phyloP scores from a whole-genome alignment of 2,113 vertebrate species.

The Sula dactylatra region DNA sequence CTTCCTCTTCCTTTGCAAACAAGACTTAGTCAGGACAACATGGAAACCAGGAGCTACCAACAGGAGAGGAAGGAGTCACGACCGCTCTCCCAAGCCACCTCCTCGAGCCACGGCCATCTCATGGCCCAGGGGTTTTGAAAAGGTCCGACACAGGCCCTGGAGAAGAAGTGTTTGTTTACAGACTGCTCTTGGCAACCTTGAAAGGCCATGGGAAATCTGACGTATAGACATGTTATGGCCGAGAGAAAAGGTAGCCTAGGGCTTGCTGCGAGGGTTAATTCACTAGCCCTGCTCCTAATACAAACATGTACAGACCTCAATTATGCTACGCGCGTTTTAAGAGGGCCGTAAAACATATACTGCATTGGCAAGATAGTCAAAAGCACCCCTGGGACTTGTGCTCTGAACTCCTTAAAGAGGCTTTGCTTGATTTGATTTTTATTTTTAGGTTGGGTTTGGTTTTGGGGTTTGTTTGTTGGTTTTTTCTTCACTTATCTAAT shows the following conservation, averaged over 20 bases:
- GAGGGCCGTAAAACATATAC: slow-evolving; percentile 35
- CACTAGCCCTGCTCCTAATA: neutral
- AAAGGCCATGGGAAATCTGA: neutral
- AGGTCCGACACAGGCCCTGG: accelerated
- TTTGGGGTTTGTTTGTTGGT: neutral
- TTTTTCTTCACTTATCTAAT: neutral
- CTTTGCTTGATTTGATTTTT: neutral
- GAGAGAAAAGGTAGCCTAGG: neutral
- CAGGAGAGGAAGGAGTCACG: accelerated
- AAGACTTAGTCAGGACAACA: neutral
- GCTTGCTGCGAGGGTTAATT: slow-evolving; percentile 13
- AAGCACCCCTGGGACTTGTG: neutral
- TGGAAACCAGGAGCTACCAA: neutral
- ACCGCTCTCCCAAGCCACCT: neutral
- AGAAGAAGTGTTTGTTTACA: neutral
- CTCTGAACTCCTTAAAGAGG: neutral
- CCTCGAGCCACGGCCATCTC: accelerated
- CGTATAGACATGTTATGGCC: neutral
- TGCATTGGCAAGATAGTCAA: slow-evolving; percentile 7
- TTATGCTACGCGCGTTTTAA: neutral
- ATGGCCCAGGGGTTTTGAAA: neutral
- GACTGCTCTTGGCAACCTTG: neutral
- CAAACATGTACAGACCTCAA: neutral
- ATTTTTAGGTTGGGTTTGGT: neutral
- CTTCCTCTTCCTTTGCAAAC: neutral